A percentile compares a stretch with the other conserved stretches of the same genome.
phyloP scores from a whole-genome alignment of 1,140 invertebrate genomes.

The Gryllus bimaculatus region DNA sequence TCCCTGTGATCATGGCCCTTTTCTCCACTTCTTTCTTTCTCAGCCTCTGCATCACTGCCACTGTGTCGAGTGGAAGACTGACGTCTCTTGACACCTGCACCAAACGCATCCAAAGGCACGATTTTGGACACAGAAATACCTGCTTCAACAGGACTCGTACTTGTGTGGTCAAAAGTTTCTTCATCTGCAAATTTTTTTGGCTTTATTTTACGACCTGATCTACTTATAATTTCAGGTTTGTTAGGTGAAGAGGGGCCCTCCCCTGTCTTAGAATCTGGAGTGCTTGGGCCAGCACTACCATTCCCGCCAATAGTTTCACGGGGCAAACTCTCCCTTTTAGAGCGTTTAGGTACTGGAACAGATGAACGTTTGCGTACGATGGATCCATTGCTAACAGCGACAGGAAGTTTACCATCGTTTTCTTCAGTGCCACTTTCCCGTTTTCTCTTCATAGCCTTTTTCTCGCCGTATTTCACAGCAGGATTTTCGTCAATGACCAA shows the following conservation, averaged over 20 bases:
- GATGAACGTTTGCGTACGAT: background rate
- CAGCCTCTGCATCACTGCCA: background rate
- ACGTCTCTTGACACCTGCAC: background rate
- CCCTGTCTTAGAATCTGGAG: conserved; percentile 2
- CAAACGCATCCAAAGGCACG: background rate
- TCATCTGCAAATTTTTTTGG: conserved; percentile 47
- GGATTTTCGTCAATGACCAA: conserved; percentile 47
- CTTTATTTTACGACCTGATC: conserved; percentile 65
- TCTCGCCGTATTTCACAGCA: background rate
- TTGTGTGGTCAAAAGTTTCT: conserved; percentile 21
- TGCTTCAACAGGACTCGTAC: conserved; percentile 25
- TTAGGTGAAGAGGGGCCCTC: conserved; percentile 5
- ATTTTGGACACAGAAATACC: conserved; percentile 20
- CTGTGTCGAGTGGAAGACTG: background rate
- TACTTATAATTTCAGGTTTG: conserved; percentile 48
- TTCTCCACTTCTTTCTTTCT: background rate
- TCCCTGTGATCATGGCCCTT: background rate
- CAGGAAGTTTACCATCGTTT: background rate
- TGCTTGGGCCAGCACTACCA: background rate
- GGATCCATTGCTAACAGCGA: background rate
- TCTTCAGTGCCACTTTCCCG: background rate
- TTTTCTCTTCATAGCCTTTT: conserved; percentile 8
- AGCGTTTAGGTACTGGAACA: background rate
- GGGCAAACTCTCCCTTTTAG: background rate
- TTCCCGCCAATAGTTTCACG: background rate